phyloP scores from a whole-genome alignment of 2,888 invertebrate genomes.

The Noctua janthina region DNA sequence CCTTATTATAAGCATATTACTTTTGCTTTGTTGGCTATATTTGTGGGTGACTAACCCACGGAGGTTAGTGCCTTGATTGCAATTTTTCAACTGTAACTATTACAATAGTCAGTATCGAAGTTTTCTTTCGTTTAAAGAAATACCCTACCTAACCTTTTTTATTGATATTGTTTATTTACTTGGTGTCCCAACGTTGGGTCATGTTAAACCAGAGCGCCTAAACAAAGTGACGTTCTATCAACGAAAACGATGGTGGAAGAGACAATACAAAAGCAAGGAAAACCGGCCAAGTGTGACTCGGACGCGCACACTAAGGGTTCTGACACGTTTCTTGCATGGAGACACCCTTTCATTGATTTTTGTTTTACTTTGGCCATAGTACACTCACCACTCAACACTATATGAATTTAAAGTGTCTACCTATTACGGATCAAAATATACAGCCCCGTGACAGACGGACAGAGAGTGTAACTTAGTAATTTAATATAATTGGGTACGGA shows the following conservation, averaged over 20 bases:
- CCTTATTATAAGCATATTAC: slow-evolving; percentile 5
- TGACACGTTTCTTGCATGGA: no score
- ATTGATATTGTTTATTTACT: not conserved
- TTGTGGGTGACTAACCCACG: slow-evolving; percentile 6
- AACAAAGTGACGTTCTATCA: not conserved
- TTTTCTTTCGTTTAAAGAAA: not conserved
- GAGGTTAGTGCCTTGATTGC: not conserved
- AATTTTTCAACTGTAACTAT: not conserved
- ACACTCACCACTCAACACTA: no score
- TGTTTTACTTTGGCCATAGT: no score
- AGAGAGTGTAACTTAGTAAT: no score
- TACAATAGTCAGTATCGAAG: not conserved
- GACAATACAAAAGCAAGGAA: no score
- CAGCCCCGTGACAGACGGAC: no score
- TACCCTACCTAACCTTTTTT: not conserved
- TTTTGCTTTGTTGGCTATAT: slow-evolving; percentile 19
- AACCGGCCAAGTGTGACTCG: not conserved
- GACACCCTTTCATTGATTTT: no score
- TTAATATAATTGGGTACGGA: no score
- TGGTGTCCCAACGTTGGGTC: not conserved
- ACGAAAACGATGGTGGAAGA: not conserved
- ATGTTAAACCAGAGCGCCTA: not conserved
- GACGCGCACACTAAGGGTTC: no score
- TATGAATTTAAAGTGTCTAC: no score
- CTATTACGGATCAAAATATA: no score